These are phyloP conservation scores for Glaucidium brasilianum DNA, from an alignment of 2,113 vertebrate species.

Conservation along the genomic window DNA sequence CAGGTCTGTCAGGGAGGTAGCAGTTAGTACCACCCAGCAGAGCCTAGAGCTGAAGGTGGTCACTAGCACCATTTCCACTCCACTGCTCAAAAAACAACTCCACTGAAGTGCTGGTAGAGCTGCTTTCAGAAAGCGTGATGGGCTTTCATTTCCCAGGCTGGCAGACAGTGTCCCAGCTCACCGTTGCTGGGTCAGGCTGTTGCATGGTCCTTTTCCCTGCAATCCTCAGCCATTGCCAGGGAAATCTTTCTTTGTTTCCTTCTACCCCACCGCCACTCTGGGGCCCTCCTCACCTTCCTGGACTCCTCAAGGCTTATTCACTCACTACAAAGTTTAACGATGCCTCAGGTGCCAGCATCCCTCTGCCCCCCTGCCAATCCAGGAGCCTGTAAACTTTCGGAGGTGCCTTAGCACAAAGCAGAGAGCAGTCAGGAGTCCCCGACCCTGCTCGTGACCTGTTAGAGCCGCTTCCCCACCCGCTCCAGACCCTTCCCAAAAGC, in stretches of 20 bases:
- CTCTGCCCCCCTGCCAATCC: not conserved
- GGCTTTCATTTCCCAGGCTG: not conserved
- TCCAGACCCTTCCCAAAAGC: not conserved
- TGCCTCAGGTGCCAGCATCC: not conserved
- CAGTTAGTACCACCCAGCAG: not conserved
- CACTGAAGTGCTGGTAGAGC: not conserved
- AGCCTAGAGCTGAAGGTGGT: not conserved
- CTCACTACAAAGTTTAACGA: not conserved
- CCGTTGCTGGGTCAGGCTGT: not conserved
- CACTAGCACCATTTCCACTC: not conserved
- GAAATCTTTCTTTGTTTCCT: not conserved
- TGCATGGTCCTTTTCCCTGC: not conserved
- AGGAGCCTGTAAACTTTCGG: not conserved
- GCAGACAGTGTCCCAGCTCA: not conserved
- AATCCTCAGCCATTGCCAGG: not conserved
- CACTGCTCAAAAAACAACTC: not conserved
- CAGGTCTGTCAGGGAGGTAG: not conserved
- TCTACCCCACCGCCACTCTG: not conserved
- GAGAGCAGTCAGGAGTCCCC: not conserved
- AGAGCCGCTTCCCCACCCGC: not conserved
- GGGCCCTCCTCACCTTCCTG: not conserved
- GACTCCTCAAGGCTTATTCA: not conserved
- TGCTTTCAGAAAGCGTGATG: rapidly evolving
- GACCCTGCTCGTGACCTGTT: not conserved
- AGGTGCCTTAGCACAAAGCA: rapidly evolving